Percentiles rank a stretch among this genome's conserved stretches.
Evolutionary conservation across 2,113 vertebrate genomes (phyloP).

Genomic region (Gnathonemus longibarbis): DNA sequence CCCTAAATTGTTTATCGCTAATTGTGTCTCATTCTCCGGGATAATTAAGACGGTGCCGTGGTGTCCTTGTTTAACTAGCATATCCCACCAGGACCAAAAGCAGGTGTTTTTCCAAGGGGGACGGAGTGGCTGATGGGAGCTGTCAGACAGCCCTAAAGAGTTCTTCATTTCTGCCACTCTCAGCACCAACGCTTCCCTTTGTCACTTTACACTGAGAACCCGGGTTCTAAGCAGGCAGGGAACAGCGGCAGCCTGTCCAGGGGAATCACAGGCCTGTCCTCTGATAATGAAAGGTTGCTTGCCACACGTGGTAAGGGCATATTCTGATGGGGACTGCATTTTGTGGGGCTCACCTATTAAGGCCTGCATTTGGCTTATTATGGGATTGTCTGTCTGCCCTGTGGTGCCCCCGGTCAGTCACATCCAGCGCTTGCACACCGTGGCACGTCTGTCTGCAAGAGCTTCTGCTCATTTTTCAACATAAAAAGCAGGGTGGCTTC

Average conservation of each 20-base stretch:
- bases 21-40: conserved; percentile 55
- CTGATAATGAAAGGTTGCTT: neutral
- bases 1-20: conserved; percentile 57
- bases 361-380: neutral
- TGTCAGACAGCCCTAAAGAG: conserved; percentile 61
- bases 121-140: conserved; percentile 53
- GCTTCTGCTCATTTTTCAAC: neutral
- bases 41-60: conserved; percentile 61
- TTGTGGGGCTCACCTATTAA: neutral
- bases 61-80: conserved; percentile 45
- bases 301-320: neutral
- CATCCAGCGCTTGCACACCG: neutral
- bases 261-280: neutral
- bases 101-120: conserved; percentile 55
- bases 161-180: conserved; percentile 48
- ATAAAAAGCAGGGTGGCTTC: neutral
- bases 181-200: conserved; percentile 52
- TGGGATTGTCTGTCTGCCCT: neutral
- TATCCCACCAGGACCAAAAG: conserved; percentile 52
- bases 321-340: neutral
- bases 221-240: conserved; percentile 60
- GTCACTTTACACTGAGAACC: conserved; percentile 62
- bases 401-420: neutral
- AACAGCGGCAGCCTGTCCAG: neutral
- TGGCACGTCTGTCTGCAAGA: neutral